Percentiles rank a stretch among this genome's conserved stretches.
phyloP scores from a whole-genome alignment of 2,113 vertebrate species.

The Antechinus flavipes region DNA sequence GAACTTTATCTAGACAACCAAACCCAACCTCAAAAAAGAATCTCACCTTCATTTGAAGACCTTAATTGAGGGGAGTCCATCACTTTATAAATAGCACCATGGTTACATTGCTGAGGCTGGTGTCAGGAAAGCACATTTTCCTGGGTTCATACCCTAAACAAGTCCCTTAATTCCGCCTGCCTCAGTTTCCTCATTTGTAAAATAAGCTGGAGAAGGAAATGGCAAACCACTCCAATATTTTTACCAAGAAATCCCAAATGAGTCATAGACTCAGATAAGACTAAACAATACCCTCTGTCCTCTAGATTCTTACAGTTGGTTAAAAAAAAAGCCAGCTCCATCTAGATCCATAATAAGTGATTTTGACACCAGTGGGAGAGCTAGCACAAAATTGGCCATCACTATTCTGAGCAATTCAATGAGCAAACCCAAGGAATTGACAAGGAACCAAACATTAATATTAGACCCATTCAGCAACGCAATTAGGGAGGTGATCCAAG shows the following conservation, averaged over 20 bases:
- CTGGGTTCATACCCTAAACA: neutral
- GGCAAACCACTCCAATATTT: no score
- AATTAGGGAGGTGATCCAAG: slow-evolving; percentile 44
- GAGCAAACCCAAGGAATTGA: neutral
- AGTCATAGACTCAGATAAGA: no score
- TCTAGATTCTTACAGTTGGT: neutral
- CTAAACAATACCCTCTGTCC: rapidly evolving
- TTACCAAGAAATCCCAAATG: no score
- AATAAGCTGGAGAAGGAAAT: no score
- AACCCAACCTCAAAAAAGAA: neutral
- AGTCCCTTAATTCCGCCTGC: no score
- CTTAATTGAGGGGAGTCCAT: neutral
- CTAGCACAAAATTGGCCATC: neutral
- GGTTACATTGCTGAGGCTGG: neutral
- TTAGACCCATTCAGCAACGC: neutral
- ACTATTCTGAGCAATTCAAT: neutral
- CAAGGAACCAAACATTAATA: neutral
- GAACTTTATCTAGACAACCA: neutral
- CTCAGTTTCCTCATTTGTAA: no score
- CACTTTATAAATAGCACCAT: neutral
- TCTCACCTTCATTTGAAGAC: neutral
- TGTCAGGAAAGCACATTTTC: neutral
- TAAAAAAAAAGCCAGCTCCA: neutral
- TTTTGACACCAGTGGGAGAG: neutral
- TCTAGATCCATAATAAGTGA: neutral